Conservation (phyloP, 2,113 vertebrate species). For the Phrynocephalus versicolor region DNA sequence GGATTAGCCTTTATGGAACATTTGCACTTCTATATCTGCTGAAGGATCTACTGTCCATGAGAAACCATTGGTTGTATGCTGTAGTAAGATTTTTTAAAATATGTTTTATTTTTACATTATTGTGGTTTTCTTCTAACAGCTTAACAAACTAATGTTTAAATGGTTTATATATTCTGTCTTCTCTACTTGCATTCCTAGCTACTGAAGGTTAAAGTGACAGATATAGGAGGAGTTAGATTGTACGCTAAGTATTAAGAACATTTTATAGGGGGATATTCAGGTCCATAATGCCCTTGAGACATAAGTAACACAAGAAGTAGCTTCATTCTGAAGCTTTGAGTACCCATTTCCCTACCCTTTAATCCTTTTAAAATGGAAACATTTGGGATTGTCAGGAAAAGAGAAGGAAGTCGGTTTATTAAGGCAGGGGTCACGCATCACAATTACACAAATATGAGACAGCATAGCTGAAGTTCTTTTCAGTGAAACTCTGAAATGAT, state of each 20-base stretch:
- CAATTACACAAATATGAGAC: not conserved
- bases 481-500: not conserved
- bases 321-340: not conserved
- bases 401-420: not conserved
- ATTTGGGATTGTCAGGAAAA: not conserved
- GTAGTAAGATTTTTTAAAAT: not conserved
- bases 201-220: not conserved
- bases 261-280: not conserved
- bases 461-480: not conserved
- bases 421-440: not conserved
- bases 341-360: too few relatives aligned
- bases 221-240: not conserved
- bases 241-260: not conserved
- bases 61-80: not conserved
- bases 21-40: not conserved
- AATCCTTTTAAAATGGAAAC: not conserved
- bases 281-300: not conserved
- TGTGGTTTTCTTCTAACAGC: not conserved
- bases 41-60: too few relatives aligned
- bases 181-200: not conserved
- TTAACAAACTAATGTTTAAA: not conserved
- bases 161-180: not conserved
- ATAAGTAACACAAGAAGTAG: not conserved
- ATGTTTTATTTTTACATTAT: not conserved
- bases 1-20: not conserved